Evolutionary conservation across 1,140 invertebrate species (phyloP).

Genomic region (Archivesica marissinica): DNA sequence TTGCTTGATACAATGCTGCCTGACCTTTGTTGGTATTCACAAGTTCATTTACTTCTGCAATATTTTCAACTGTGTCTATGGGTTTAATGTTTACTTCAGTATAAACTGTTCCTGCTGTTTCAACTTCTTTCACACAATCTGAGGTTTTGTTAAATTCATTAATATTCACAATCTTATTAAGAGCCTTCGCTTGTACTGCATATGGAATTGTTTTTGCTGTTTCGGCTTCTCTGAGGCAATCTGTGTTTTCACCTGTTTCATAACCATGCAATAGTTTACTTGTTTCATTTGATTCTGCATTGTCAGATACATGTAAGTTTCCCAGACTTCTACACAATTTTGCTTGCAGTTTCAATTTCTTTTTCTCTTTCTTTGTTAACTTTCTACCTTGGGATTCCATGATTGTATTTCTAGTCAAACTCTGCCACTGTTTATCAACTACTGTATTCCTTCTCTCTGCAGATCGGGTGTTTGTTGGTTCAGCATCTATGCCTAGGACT

Average conservation of each 20-base stretch:
- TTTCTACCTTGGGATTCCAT: slow-evolving; percentile 57
- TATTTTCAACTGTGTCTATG: background rate
- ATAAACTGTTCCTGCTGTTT: background rate
- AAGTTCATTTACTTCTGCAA: background rate
- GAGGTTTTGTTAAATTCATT: too few relatives aligned
- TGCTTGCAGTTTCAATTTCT: slow-evolving; percentile 20
- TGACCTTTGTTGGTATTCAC: too few relatives aligned
- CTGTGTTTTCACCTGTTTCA: background rate
- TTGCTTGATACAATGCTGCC: background rate
- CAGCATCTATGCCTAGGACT: slow-evolving; percentile 91
- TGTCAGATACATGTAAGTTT: background rate
- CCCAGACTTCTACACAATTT: background rate
- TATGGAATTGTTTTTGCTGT: too few relatives aligned
- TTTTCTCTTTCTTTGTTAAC: slow-evolving; percentile 59
- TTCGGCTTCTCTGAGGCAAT: background rate
- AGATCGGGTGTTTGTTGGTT: slow-evolving; percentile 86
- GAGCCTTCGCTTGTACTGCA: too few relatives aligned
- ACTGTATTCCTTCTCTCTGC: slow-evolving; percentile 85
- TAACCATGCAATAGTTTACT: background rate
- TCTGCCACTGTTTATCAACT: slow-evolving; percentile 84
- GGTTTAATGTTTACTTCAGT: background rate
- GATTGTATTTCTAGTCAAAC: slow-evolving; percentile 63
- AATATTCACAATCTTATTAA: too few relatives aligned
- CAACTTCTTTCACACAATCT: background rate
- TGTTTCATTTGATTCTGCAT: background rate